phyloP scores from a whole-genome alignment of 2,113 vertebrate species.

The Epinephelus cyanopodus region DNA sequence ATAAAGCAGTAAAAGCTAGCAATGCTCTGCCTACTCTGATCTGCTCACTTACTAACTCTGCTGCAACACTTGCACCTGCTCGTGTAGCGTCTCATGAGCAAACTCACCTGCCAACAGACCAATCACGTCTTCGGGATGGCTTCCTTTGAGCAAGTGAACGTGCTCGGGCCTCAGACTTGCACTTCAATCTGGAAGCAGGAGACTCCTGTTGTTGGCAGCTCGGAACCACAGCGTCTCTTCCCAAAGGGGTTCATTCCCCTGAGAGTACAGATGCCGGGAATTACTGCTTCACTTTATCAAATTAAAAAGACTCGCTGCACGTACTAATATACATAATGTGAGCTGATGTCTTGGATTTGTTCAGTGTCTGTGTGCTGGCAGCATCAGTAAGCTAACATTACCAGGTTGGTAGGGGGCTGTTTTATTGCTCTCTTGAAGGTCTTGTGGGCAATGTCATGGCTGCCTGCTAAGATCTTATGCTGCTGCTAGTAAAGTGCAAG shows the following conservation, averaged over 20 bases:
- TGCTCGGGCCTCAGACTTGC: background rate
- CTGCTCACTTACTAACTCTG: background rate
- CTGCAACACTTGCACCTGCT: conserved; percentile 1
- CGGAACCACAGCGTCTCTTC: background rate
- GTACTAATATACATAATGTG: conserved; percentile 13
- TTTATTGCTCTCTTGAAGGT: conserved; percentile 15
- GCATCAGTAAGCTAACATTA: background rate
- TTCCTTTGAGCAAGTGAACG: background rate
- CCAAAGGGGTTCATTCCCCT: conserved; percentile 8
- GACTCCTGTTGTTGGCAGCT: conserved; percentile 22
- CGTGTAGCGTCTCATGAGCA: background rate
- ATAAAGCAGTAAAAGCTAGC: background rate
- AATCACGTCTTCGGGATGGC: background rate
- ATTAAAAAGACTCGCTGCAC: conserved; percentile 25
- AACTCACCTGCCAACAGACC: background rate
- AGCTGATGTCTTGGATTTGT: conserved; percentile 27
- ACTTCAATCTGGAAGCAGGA: background rate
- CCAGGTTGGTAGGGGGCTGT: background rate
- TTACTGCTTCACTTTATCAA: conserved; percentile 20
- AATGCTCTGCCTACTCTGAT: background rate
- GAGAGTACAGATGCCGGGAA: conserved; percentile 26
- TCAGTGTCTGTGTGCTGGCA: conserved; percentile 14
- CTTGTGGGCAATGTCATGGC: background rate
- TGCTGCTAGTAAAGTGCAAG: background rate
- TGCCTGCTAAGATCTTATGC: conserved; percentile 1